A percentile compares a stretch with the other conserved stretches of the same genome.
These are phyloP conservation scores for Caenorhabditis remanei DNA, from an alignment of 1,140 invertebrate genomes.

Conservation along the genomic window DNA sequence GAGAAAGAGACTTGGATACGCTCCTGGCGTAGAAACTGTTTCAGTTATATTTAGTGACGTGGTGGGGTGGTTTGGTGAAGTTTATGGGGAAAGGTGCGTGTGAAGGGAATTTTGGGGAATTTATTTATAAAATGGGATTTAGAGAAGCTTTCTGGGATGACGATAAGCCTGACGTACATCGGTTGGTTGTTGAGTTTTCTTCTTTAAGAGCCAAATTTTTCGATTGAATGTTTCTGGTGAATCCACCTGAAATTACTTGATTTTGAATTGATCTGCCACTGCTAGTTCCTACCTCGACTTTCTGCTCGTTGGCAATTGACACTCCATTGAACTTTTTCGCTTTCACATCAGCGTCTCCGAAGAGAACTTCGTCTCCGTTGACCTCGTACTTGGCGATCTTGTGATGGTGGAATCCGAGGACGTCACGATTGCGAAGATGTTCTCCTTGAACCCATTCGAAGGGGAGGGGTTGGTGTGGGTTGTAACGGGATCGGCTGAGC, in stretches of 20 bases:
- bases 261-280: neutral
- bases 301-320: neutral
- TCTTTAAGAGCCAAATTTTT: constrained; percentile 1
- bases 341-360: constrained; percentile 39
- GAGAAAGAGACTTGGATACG: neutral
- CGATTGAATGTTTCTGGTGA: neutral
- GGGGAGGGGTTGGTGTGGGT: constrained; percentile 53
- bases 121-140: neutral
- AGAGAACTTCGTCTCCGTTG: constrained; percentile 23
- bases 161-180: constrained; percentile 24
- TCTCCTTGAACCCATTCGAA: constrained; percentile 60
- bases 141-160: constrained; percentile 27
- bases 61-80: neutral
- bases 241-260: neutral
- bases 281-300: neutral
- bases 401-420: constrained; percentile 61
- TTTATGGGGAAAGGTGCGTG: neutral
- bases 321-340: constrained; percentile 34
- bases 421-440: neutral
- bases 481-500: constrained; percentile 51
- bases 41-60: no score
- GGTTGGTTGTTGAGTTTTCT: neutral
- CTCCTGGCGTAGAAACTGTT: neutral
- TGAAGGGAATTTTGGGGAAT: no score
- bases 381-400: constrained; percentile 52